Evolutionary conservation across 2,113 vertebrate genomes (phyloP), one percentile per base, ranked within the genome.

Genomic region (Megaceryle torquata): DNA sequence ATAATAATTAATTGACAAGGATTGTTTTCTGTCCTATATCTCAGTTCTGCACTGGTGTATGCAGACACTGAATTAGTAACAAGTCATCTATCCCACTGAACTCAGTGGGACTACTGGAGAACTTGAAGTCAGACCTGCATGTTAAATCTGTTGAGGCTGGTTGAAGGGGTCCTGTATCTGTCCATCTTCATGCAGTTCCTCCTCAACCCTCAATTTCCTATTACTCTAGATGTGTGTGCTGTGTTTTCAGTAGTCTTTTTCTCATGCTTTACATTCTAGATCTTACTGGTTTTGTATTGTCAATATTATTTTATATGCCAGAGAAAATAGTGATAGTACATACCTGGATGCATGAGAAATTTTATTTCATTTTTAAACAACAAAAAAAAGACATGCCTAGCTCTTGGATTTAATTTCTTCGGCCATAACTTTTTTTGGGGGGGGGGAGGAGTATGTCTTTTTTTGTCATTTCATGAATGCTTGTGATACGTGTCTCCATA

Each of bases 381-480:
- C 48, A 46, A 9, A 46, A 46, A 18, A 50, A 50, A 50, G 54
- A 48, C 7, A 15, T 76, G 18, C 28, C 10, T n/a, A 2, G 43
- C 25, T 86, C 33, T 78, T 81, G 41, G 28, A 64, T 76, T 79
- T 79, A 26, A 67, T 86, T 83, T 28, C 33, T 67, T 60, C 29
- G 53, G 4, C n/a, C 11, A 61, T 20, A 67, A 1, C 39, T 75
- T 54, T 86, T 35, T 39, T 20, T 37, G 37, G 37, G 37, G 37
- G 10, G 13, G 15, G 13, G 31, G 17, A 3, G 9, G 1, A 2
- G 14, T 31, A 2, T n/a, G 18, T 41, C 21, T 63, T n/a, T 14
- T 85, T 43, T 43, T 72, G 5, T 74, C 35, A 43, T 37, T 65
- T 51, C 6, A 5, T 57, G 39, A 69, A 9, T 48, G 20, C 31